These are phyloP conservation scores for Chrysina gloriosa DNA, from an alignment of 2,888 invertebrate genomes.

Conservation along the genomic window DNA sequence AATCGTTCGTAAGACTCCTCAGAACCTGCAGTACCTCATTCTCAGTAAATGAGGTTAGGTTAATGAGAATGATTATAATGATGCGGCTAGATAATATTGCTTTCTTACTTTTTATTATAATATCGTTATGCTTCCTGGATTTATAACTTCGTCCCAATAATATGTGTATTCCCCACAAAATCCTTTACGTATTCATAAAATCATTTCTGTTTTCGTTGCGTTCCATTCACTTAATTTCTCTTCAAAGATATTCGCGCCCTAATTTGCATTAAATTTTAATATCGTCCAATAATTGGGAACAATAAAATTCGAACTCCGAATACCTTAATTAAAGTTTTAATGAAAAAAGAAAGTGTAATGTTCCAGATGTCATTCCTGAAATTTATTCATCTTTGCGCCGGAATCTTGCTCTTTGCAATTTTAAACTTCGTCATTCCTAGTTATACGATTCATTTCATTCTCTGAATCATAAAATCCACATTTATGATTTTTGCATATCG, in stretches of 20 bases:
- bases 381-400: conserved; percentile 20
- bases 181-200: too few relatives aligned
- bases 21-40: too few relatives aligned
- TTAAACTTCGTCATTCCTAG: conserved; percentile 19
- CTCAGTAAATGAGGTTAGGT: too few relatives aligned
- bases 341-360: conserved; percentile 24
- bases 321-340: conserved; percentile 29
- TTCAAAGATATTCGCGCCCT: neutral
- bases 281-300: neutral
- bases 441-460: conserved; percentile 25
- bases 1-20: too few relatives aligned
- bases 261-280: conserved; percentile 10
- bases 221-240: neutral
- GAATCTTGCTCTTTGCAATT: conserved; percentile 4
- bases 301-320: conserved; percentile 4
- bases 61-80: too few relatives aligned
- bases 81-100: too few relatives aligned
- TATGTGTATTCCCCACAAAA: too few relatives aligned
- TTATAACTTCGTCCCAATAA: too few relatives aligned
- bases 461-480: conserved; percentile 13
- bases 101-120: too few relatives aligned
- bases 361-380: conserved; percentile 22
- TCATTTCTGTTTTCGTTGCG: too few relatives aligned
- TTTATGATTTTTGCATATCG: neutral
- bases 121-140: too few relatives aligned